Percentiles rank a stretch among this genome's conserved stretches.
phyloP scores from a whole-genome alignment of 2,113 vertebrate species.

The Bos javanicus region DNA sequence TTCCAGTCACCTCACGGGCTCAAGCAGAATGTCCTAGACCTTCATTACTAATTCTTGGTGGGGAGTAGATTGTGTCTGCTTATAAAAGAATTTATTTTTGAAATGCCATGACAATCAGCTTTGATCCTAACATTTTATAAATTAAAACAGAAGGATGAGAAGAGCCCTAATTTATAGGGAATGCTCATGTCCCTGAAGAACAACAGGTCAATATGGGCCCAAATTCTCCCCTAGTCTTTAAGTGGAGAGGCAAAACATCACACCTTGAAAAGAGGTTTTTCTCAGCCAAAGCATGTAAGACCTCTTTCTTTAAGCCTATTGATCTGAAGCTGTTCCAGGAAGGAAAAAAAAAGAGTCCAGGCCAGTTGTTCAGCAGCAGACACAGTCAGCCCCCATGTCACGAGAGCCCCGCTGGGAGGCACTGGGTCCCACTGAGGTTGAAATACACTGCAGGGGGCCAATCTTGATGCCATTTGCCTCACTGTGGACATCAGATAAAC shows the following conservation, averaged over 20 bases:
- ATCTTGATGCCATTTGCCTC: slow-evolving; percentile 81
- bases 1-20: neutral
- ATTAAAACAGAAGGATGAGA: slow-evolving; percentile 47
- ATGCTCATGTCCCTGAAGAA: slow-evolving; percentile 25
- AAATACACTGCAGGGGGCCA: slow-evolving; percentile 70
- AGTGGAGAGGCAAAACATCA: slow-evolving; percentile 44
- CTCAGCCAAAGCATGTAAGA: slow-evolving; percentile 38
- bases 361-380: slow-evolving; percentile 70
- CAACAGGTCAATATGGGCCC: slow-evolving; percentile 42
- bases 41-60: neutral
- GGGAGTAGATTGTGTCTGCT: slow-evolving; percentile 2
- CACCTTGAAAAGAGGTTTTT: slow-evolving; percentile 50
- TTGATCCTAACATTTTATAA: slow-evolving; percentile 51
- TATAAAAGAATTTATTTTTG: slow-evolving; percentile 50
- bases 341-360: neutral
- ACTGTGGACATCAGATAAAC: slow-evolving; percentile 78
- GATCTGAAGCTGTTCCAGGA: slow-evolving; percentile 49
- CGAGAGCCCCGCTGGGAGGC: slow-evolving; percentile 27
- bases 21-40: neutral
- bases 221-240: slow-evolving; percentile 23
- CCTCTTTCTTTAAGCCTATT: slow-evolving; percentile 56
- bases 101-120: slow-evolving; percentile 30
- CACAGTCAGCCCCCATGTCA: slow-evolving; percentile 55
- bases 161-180: slow-evolving; percentile 43
- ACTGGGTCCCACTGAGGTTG: slow-evolving; percentile 8